phyloP scores from a whole-genome alignment of 2,888 invertebrate species.

The Calliopum simillimum region DNA sequence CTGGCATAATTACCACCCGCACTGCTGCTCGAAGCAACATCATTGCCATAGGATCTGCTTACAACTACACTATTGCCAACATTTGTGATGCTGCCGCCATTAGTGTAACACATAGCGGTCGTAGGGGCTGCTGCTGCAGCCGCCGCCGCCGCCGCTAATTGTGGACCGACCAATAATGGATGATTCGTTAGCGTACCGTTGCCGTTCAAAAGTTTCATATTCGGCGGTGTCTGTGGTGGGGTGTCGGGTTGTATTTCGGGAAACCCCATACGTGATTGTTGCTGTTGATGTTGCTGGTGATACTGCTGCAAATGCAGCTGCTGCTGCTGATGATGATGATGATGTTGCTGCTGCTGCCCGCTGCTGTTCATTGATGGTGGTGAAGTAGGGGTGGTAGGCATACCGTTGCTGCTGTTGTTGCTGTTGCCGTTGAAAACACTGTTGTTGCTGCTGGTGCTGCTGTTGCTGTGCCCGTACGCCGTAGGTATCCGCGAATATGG shows the following conservation, averaged over 20 bases:
- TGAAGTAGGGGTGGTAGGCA: constrained; percentile 57
- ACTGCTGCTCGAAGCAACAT: constrained; percentile 13
- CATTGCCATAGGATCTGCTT: constrained; percentile 25
- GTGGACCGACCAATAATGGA: constrained; percentile 26
- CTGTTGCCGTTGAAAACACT: constrained; percentile 47
- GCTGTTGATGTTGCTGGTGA: constrained; percentile 56
- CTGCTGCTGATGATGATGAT: constrained; percentile 42
- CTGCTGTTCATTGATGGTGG: constrained; percentile 55
- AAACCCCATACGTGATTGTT: constrained; percentile 75
- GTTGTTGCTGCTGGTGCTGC: constrained; percentile 48
- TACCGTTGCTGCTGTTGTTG: constrained; percentile 47
- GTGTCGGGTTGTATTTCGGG: constrained; percentile 89
- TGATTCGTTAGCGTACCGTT: constrained; percentile 63
- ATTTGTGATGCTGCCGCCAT: constrained; percentile 40
- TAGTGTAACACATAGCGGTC: constrained; percentile 68
- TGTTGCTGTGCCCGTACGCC: constrained; percentile 67
- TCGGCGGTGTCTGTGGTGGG: constrained; percentile 93
- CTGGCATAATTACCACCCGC: constrained; percentile 37
- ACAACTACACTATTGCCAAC: constrained; percentile 26
- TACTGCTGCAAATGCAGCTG: constrained; percentile 46
- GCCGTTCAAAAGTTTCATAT: constrained; percentile 85
- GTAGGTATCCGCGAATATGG: constrained; percentile 71
- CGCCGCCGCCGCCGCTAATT: constrained; percentile 69
- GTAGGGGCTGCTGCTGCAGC: constrained; percentile 70
- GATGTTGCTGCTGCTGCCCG: constrained; percentile 49